phyloP scores from a whole-genome alignment of 2,888 invertebrate species.

The Philhelius pedissequus region DNA sequence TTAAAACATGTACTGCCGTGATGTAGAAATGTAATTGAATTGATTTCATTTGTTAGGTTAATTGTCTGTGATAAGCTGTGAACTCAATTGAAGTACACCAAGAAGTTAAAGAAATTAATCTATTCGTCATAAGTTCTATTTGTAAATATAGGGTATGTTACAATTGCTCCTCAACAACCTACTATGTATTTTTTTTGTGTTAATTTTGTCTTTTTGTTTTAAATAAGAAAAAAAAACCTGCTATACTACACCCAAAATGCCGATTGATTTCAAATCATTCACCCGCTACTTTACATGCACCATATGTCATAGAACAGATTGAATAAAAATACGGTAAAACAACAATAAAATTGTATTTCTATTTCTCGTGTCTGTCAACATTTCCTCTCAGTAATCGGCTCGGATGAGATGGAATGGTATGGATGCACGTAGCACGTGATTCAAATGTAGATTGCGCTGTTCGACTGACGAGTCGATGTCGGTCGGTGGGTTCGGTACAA shows the following conservation, averaged over 20 bases:
- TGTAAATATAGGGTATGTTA: not conserved
- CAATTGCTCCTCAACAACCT: not conserved
- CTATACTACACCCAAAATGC: not conserved
- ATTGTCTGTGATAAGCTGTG: not conserved
- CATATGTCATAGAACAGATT: conserved; percentile 1
- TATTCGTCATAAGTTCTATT: no score
- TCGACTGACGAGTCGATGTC: no score
- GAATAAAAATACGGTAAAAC: not conserved
- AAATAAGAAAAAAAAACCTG: not conserved
- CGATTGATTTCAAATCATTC: conserved; percentile 17
- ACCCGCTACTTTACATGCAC: not conserved
- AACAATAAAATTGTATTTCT: conserved; percentile 5
- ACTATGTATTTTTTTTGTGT: not conserved
- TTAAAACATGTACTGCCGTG: not conserved
- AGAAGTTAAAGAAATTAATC: no score
- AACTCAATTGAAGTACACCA: no score
- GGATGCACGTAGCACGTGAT: conserved; percentile 31
- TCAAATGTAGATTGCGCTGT: conserved; percentile 6
- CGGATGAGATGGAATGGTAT: not conserved
- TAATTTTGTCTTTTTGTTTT: not conserved
- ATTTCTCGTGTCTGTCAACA: not conserved
- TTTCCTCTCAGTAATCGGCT: not conserved
- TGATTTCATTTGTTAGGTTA: not conserved
- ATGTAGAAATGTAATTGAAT: not conserved
- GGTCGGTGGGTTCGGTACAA: not conserved